Conservation (phyloP, 2,888 invertebrate species). For the Ariolimax columbianus region DNA sequence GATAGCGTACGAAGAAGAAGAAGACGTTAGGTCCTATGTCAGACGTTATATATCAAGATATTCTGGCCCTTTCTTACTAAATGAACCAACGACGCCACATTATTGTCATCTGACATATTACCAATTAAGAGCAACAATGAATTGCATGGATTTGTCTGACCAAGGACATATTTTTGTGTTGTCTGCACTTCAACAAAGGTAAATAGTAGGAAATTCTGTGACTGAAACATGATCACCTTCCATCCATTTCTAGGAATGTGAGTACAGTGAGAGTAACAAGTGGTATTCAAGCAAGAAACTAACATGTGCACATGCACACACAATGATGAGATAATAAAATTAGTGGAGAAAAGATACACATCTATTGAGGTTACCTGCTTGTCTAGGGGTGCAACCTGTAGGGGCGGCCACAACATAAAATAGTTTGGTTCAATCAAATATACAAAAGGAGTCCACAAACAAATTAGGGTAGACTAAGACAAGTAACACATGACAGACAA, state of each 20-base stretch:
- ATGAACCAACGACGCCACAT: too few relatives aligned
- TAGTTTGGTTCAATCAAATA: not conserved
- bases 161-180: too few relatives aligned
- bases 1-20: too few relatives aligned
- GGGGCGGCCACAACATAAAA: slow-evolving; percentile 18
- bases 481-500: too few relatives aligned
- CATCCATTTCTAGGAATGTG: not conserved
- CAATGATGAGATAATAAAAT: not conserved
- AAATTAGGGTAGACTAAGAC: not conserved
- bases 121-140: too few relatives aligned
- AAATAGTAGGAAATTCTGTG: not conserved
- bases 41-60: too few relatives aligned
- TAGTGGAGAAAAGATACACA: not conserved
- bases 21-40: too few relatives aligned
- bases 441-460: not conserved
- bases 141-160: too few relatives aligned
- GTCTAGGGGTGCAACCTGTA: slow-evolving; percentile 60
- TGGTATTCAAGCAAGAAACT: too few relatives aligned
- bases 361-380: slow-evolving; percentile 68
- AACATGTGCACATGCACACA: not conserved
- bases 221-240: not conserved
- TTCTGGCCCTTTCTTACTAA: too few relatives aligned
- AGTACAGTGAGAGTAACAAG: not conserved
- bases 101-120: too few relatives aligned
- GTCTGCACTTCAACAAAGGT: not conserved